Percentiles rank a stretch among this genome's conserved stretches.
These are phyloP conservation scores for Chloroceryle aenea DNA, from an alignment of 2,113 vertebrate species.

Conservation along the genomic window DNA sequence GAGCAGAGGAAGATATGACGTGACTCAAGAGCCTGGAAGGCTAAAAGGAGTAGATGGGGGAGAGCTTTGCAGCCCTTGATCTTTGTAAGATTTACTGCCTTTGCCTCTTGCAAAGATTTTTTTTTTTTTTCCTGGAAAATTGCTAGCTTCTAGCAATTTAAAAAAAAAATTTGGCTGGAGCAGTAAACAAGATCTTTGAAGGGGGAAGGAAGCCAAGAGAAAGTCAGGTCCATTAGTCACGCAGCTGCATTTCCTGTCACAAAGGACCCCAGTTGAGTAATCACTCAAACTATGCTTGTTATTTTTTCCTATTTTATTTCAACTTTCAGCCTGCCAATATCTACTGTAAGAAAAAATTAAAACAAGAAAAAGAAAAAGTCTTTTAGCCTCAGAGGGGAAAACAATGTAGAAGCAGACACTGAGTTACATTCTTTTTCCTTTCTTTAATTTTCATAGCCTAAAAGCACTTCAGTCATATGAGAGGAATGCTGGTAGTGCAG, in stretches of 20 bases:
- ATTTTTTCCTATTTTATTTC: constrained; percentile 76
- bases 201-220: constrained; percentile 82
- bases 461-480: constrained; percentile 1
- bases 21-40: constrained; percentile 69
- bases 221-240: constrained; percentile 82
- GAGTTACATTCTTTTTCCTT: constrained; percentile 31
- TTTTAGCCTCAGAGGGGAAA: constrained; percentile 31
- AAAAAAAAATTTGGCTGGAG: constrained; percentile 45
- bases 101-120: constrained; percentile 70
- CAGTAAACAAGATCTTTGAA: constrained; percentile 81
- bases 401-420: constrained; percentile 34
- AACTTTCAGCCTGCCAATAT: constrained; percentile 73
- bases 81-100: constrained; percentile 78
- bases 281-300: constrained; percentile 80
- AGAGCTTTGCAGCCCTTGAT: constrained; percentile 68
- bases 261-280: constrained; percentile 81
- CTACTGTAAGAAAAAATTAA: constrained; percentile 67
- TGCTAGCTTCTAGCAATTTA: constrained; percentile 73
- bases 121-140: constrained; percentile 77
- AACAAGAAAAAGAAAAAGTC: background rate
- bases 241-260: constrained; percentile 82
- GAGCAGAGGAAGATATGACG: constrained; percentile 64
- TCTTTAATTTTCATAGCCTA: constrained; percentile 15
- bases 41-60: constrained; percentile 68
- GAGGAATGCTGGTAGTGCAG: background rate